These are phyloP conservation scores for Tinamus major DNA, from an alignment of 2,797 vertebrate genomes.

Conservation along the genomic window DNA sequence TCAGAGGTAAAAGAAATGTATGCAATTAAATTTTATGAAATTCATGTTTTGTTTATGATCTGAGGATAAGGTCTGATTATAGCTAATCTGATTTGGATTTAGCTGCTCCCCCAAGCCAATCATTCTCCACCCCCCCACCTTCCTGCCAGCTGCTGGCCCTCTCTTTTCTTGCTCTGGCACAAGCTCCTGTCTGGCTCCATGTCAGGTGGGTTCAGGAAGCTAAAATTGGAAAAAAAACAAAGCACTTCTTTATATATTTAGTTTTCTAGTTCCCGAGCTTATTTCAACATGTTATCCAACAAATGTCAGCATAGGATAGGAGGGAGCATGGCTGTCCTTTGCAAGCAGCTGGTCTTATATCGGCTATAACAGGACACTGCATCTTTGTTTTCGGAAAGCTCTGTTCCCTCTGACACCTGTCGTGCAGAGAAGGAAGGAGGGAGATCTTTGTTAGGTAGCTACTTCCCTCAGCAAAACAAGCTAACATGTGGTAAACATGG, in stretches of 20 bases:
- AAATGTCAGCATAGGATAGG: not conserved
- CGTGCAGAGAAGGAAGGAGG: not conserved
- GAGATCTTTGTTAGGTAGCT: not conserved
- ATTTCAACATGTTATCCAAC: not conserved
- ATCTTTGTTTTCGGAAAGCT: slow-evolving; percentile 51
- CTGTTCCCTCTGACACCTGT: slow-evolving; percentile 53
- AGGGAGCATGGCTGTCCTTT: not conserved
- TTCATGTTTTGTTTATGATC: not conserved
- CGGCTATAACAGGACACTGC: slow-evolving; percentile 11
- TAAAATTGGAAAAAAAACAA: not conserved
- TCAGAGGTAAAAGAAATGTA: slow-evolving; percentile 85
- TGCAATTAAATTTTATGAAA: not conserved
- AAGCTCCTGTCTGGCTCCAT: not conserved
- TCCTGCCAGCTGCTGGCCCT: not conserved
- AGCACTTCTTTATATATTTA: not conserved
- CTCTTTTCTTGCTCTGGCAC: not conserved
- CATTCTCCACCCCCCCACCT: not conserved
- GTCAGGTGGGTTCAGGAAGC: not conserved
- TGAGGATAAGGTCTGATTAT: not conserved
- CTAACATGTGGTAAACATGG: not conserved
- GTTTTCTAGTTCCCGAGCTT: not conserved
- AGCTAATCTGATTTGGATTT: not conserved
- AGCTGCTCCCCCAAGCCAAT: not conserved
- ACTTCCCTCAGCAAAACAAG: not conserved
- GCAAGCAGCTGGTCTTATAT: slow-evolving; percentile 45